A percentile compares a stretch with the other conserved stretches of the same genome.
phyloP scores from a whole-genome alignment of 1,140 invertebrate genomes.

The Grapholita molesta region DNA sequence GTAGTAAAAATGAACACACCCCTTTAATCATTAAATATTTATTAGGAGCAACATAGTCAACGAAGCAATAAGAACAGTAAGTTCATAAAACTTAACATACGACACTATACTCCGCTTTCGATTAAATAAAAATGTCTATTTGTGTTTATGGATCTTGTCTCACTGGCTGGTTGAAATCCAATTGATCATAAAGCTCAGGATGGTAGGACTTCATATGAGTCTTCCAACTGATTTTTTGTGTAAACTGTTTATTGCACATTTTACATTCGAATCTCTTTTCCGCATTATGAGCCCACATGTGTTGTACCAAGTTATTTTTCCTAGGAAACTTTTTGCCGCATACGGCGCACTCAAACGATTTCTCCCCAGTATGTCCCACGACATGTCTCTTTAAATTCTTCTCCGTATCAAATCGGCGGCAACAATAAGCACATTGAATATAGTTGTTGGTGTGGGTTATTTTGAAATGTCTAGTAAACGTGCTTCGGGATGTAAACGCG shows the following conservation, averaged over 20 bases:
- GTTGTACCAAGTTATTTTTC: constrained; percentile 35
- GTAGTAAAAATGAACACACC: not conserved
- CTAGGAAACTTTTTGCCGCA: constrained; percentile 55
- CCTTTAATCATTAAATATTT: not conserved
- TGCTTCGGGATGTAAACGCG: constrained; percentile 24
- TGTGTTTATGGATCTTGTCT: not conserved
- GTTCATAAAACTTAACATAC: no score
- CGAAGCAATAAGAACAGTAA: no score
- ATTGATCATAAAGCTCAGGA: constrained; percentile 19
- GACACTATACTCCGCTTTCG: not conserved
- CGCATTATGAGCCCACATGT: constrained; percentile 76
- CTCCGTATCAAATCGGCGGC: constrained; percentile 28
- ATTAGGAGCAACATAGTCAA: no score
- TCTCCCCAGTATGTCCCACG: constrained; percentile 68
- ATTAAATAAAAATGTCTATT: no score
- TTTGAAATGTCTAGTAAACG: constrained; percentile 31
- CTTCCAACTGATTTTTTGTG: constrained; percentile 52
- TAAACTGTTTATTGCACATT: constrained; percentile 79
- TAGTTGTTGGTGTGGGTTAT: constrained; percentile 31
- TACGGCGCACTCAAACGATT: constrained; percentile 65
- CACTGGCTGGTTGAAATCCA: not conserved
- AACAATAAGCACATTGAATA: constrained; percentile 29
- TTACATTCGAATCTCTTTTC: constrained; percentile 80
- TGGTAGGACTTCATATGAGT: constrained; percentile 40
- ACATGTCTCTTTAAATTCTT: constrained; percentile 46